Conservation (phyloP, 2,113 vertebrate genomes). For the Penelope pileata region DNA sequence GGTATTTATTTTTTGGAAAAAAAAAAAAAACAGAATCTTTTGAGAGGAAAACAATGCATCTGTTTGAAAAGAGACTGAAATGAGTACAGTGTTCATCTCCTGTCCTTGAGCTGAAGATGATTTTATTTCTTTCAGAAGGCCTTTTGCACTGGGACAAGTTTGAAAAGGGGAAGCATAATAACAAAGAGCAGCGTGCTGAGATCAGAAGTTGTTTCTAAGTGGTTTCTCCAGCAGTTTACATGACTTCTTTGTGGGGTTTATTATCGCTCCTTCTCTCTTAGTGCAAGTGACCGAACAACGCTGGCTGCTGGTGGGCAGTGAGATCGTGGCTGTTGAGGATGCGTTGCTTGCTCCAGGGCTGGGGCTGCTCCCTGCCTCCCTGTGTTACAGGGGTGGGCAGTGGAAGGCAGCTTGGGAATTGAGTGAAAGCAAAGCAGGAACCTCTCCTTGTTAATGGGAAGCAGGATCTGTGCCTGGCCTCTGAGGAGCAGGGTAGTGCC, state of each 20-base stretch:
- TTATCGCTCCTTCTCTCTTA: neutral
- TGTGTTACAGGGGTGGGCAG: accelerated
- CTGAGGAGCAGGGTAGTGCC: neutral
- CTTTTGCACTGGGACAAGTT: neutral
- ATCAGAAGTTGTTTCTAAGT: neutral
- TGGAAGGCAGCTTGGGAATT: neutral
- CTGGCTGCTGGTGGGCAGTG: accelerated
- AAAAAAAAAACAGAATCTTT: no score
- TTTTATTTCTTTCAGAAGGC: neutral
- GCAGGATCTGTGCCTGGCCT: neutral
- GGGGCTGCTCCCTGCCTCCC: neutral
- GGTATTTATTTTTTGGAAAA: neutral
- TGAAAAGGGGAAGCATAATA: neutral
- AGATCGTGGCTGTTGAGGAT: accelerated
- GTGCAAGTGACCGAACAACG: neutral
- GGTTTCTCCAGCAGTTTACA: neutral
- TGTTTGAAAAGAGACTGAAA: neutral
- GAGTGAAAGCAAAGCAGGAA: neutral
- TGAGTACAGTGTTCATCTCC: neutral
- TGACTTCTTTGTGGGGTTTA: neutral
- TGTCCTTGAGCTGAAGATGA: neutral
- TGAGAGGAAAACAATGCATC: neutral
- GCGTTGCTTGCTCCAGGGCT: accelerated
- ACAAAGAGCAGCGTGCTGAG: neutral
- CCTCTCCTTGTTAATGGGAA: accelerated